Evolutionary conservation across 2,113 vertebrate genomes (phyloP), one percentile per base, ranked within the genome.

Genomic region (Pterocles burchelli): DNA sequence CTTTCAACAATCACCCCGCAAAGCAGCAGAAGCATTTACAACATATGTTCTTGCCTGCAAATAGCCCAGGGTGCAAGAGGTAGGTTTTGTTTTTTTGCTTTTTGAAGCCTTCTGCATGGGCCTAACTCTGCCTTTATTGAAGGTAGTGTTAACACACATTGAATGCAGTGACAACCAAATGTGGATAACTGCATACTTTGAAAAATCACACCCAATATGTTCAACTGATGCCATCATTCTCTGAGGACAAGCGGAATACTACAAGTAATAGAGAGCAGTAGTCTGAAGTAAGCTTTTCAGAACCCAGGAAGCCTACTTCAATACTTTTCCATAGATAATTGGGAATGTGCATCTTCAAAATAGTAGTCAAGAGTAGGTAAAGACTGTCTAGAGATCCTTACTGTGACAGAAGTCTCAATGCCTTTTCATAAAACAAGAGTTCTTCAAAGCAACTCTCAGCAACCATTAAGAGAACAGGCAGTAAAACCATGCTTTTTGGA

Each of bases 201-300:
- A 93, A 95, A 96, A 96, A 95, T 89, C 94, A 84, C 95, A 95
- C 79, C 58, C 88, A 95, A 65, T 96, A 90, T 90, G 88, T 94
- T 94, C 89, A 89, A 48, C 83, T 85, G 96, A 88, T 89, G 76
- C 84, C 90, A 89, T 54, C 62, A 3, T 89, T 92, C 86, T 85
- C 71, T 2, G 54, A 96, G 94, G 94, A 95, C 85, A 93, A 90
- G 84, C 63, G 54, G 54, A 94, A 93, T 70, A 89, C 74, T 41
- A 82, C 85, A 93, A 89, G 55, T 71, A 94, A 95, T 49, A 88
- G 72, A 89, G 62, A 93, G 17, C 49, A 63, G 38, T 22, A 41
- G 31, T 57, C 54, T 92, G 62, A 82, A 95, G 88, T 28, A 78
- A 52, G 63, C 67, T 84, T 82, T 87, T 72, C 78, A 81, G 71